Evolutionary conservation across 2,797 vertebrate species (phyloP), one percentile per base, ranked within the genome.

Genomic region (Hoplostethus atlanticus): DNA sequence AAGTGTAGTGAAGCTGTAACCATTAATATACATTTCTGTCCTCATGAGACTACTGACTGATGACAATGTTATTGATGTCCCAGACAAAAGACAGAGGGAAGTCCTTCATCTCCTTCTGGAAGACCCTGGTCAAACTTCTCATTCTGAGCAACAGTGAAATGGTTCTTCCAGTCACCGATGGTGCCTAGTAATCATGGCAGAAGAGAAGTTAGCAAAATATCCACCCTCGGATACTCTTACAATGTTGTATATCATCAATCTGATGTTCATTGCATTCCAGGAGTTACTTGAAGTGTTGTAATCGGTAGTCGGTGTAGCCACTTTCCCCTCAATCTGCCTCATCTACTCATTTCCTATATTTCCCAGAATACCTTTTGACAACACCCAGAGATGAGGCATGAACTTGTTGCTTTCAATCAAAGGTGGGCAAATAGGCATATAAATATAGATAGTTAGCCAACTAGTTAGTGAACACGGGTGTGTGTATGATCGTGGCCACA

Each of bases 81-180:
- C 92, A 95, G 52, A 77, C 65, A 55, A 94, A 94, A 6, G 85
- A 69, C 50, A 94, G 40, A 40, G 91, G 85, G 12, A 91, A 9
- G 31, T 83, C 78, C 76, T 87, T 86, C 94, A 94, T 95, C 69
- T 93, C 88, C 66, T 57, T 81, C 42, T 89, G 59, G 83, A 92
- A 94, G 71, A 91, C 40, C 71, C 58, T n/a, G 42, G 47, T 94
- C 86, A 80, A 94, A 94, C 56, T 30, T 79, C 56, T 94, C 90
- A 61, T 72, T 94, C 82, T 94, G 93, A 3, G 82, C 80, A 67
- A 91, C 79, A 0, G 90, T 93, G 25, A 95, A 92, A 68, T 91
- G 68, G 44, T 84, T 85, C 81, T 94, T 94, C 93, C 93, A 95
- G 81, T 94, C 93, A 15, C 93, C 93, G 40, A 87, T 44, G 15